Evolutionary conservation across 2,888 invertebrate genomes (phyloP).

Genomic region (Andrena bicolor): DNA sequence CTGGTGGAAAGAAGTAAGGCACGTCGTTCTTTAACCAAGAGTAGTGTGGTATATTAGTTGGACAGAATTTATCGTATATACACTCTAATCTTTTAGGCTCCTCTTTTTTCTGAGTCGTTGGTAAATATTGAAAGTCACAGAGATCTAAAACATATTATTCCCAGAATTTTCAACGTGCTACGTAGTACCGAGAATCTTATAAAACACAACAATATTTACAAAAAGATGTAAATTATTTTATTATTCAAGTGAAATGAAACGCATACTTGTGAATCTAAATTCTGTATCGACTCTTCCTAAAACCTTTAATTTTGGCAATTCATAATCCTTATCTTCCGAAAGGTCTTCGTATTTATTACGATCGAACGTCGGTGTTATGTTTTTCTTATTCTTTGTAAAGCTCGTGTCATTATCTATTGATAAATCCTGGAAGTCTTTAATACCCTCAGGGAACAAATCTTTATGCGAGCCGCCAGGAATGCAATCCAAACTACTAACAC

Average conservation of each 20-base stretch:
- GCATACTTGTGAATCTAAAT: slow-evolving; percentile 89
- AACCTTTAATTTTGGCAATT: slow-evolving; percentile 85
- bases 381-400: slow-evolving; percentile 30
- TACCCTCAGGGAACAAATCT: background rate
- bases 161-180: background rate
- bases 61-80: slow-evolving; percentile 89
- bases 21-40: slow-evolving; percentile 87
- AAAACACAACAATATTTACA: too few species aligned
- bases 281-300: slow-evolving; percentile 88
- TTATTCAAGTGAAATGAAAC: background rate
- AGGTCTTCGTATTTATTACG: slow-evolving; percentile 74
- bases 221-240: background rate
- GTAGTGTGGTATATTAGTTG: slow-evolving; percentile 86
- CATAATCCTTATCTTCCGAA: slow-evolving; percentile 81
- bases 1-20: slow-evolving; percentile 91
- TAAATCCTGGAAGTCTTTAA: slow-evolving; percentile 7
- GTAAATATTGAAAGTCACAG: slow-evolving; percentile 97
- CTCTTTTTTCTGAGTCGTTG: slow-evolving; percentile 87
- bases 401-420: slow-evolving; percentile 11
- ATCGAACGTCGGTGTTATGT: slow-evolving; percentile 69
- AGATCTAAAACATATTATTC: slow-evolving; percentile 87
- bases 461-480: background rate
- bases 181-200: background rate
- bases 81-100: slow-evolving; percentile 86
- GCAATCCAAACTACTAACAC: slow-evolving; percentile 1